phyloP scores from a whole-genome alignment of 2,113 vertebrate species.

The Oenanthe melanoleuca region DNA sequence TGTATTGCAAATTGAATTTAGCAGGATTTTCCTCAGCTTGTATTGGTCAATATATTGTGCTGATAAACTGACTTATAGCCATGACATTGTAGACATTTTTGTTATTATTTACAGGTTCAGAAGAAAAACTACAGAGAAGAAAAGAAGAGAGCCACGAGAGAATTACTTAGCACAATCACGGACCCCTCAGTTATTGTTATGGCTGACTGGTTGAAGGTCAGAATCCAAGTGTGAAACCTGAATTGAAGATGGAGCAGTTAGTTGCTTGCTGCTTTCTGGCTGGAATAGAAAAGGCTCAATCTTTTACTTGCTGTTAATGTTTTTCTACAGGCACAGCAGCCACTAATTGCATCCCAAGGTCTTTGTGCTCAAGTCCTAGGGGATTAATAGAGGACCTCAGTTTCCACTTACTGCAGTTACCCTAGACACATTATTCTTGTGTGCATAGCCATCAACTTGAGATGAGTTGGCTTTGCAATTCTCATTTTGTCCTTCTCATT shows the following conservation, averaged over 20 bases:
- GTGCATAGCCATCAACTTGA: background rate
- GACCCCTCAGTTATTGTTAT: constrained; percentile 98
- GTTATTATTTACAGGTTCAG: constrained; percentile 85
- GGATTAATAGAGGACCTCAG: background rate
- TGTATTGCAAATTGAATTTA: background rate
- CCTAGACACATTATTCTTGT: background rate
- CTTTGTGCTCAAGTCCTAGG: background rate
- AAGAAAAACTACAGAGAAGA: constrained; percentile 99
- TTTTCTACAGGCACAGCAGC: constrained; percentile 18
- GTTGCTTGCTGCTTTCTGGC: constrained; percentile 1
- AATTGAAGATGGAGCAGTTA: constrained; percentile 3
- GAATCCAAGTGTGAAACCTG: constrained; percentile 39
- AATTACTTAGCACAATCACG: constrained; percentile 97
- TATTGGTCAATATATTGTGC: background rate
- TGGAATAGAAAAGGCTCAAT: constrained; percentile 23
- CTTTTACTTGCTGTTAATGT: constrained; percentile 51
- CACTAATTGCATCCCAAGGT: constrained; percentile 14
- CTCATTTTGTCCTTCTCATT: background rate
- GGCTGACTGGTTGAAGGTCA: constrained; percentile 98
- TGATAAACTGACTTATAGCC: background rate
- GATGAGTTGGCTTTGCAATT: background rate
- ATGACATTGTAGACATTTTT: background rate
- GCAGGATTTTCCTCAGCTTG: background rate
- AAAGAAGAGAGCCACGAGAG: constrained; percentile 97
- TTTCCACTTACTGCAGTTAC: background rate